A percentile compares a stretch with the other conserved stretches of the same genome.
phyloP scores from a whole-genome alignment of 1,140 invertebrate species.

The Oryctes rhinoceros region DNA sequence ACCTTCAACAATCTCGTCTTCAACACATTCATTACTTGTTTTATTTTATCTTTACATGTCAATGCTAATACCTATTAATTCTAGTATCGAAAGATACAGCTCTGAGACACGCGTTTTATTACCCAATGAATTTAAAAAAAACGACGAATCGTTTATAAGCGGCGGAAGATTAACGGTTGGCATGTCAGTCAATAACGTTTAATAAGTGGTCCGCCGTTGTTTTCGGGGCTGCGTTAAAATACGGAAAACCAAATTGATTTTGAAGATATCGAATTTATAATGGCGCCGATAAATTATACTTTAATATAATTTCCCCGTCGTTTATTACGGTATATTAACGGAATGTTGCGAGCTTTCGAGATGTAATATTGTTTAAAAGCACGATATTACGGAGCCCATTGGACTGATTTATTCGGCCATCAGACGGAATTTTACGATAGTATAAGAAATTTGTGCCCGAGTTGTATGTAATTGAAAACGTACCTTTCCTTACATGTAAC shows the following conservation, averaged over 20 bases:
- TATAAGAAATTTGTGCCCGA: neutral
- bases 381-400: constrained; percentile 17
- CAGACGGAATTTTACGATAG: neutral
- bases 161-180: neutral
- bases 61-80: neutral
- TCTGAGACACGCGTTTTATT: neutral
- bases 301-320: constrained; percentile 18
- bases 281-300: constrained; percentile 9
- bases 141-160: neutral
- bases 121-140: constrained; percentile 2
- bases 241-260: constrained; percentile 18
- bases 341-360: constrained; percentile 20
- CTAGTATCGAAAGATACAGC: neutral
- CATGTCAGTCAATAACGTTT: constrained; percentile 22
- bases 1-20: too few relatives aligned
- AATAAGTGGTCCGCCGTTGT: constrained; percentile 8
- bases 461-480: neutral
- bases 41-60: neutral
- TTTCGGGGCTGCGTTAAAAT: constrained; percentile 14
- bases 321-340: constrained; percentile 15
- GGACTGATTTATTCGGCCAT: neutral
- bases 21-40: too few relatives aligned
- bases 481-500: neutral
- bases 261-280: constrained; percentile 22
- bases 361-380: constrained; percentile 22